Percentiles rank a stretch among this genome's conserved stretches.
Evolutionary conservation across 2,888 invertebrate genomes (phyloP).

Genomic region (Rhagium mordax): DNA sequence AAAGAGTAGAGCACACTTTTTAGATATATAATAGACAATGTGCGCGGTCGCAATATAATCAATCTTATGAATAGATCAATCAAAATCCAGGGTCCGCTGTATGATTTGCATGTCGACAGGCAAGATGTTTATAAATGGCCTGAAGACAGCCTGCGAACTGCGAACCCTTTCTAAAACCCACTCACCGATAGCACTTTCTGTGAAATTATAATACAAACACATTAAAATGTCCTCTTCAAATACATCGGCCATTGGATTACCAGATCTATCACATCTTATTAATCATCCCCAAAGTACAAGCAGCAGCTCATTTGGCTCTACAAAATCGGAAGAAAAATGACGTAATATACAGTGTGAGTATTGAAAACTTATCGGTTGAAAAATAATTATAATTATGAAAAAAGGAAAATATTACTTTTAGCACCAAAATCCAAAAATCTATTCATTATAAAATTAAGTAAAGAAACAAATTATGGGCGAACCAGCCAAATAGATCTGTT

Average conservation of each 20-base stretch:
- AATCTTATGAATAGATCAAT: constrained; percentile 71
- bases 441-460: too few relatives aligned
- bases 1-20: constrained; percentile 45
- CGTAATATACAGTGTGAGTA: neutral
- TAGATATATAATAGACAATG: constrained; percentile 45
- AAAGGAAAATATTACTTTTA: neutral
- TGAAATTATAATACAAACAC: constrained; percentile 55
- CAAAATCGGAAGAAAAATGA: neutral
- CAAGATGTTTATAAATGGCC: constrained; percentile 71
- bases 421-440: too few relatives aligned
- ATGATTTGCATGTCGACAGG: constrained; percentile 71
- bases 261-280: constrained; percentile 46
- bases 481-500: too few relatives aligned
- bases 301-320: constrained; percentile 15
- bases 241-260: constrained; percentile 44
- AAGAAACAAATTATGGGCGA: too few relatives aligned
- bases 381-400: too few relatives aligned
- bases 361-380: neutral
- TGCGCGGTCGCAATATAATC: constrained; percentile 66
- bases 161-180: constrained; percentile 58
- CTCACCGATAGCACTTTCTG: constrained; percentile 58
- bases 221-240: constrained; percentile 50
- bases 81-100: constrained; percentile 69
- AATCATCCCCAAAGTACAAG: constrained; percentile 29
- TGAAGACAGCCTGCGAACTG: constrained; percentile 63